Percentiles rank a stretch among this genome's conserved stretches.
Evolutionary conservation across 2,888 invertebrate species (phyloP).

Genomic region (Molorchus minor): DNA sequence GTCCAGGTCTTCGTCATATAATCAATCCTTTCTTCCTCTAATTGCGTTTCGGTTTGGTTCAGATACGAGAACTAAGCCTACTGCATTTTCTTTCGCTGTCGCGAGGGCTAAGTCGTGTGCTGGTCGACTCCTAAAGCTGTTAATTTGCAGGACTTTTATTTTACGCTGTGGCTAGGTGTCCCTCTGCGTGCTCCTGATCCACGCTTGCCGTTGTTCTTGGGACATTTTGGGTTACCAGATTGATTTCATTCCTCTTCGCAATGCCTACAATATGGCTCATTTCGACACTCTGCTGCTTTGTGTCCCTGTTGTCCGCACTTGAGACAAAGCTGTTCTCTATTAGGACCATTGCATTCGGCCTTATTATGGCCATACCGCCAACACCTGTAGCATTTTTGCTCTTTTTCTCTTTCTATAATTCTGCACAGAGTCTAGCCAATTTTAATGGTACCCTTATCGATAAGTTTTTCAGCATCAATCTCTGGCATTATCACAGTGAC

Average conservation of each 20-base stretch:
- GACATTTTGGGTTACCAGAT: not conserved
- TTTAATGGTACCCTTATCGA: not conserved
- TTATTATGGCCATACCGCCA: not conserved
- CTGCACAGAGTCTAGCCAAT: not conserved
- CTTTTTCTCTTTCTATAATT: not conserved
- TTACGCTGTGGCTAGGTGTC: not conserved
- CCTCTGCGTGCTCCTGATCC: not conserved
- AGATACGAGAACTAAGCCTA: not conserved
- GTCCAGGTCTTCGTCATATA: not conserved
- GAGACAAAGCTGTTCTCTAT: not conserved
- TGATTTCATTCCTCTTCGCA: not conserved
- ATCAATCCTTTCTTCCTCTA: not conserved
- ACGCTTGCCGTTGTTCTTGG: not conserved
- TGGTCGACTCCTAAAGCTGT: not conserved
- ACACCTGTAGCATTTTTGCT: not conserved
- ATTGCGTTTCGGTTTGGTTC: not conserved
- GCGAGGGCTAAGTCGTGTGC: not conserved
- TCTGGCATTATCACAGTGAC: conserved; percentile 9
- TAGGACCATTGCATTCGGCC: not conserved
- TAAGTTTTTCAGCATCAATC: not conserved
- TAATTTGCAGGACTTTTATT: conserved; percentile 3
- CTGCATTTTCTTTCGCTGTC: not conserved
- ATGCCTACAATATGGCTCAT: not conserved
- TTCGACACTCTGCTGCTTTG: not conserved
- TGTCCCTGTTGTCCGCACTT: not conserved